phyloP scores from a whole-genome alignment of 2,113 vertebrate genomes.

The Phylloscopus whistleri region DNA sequence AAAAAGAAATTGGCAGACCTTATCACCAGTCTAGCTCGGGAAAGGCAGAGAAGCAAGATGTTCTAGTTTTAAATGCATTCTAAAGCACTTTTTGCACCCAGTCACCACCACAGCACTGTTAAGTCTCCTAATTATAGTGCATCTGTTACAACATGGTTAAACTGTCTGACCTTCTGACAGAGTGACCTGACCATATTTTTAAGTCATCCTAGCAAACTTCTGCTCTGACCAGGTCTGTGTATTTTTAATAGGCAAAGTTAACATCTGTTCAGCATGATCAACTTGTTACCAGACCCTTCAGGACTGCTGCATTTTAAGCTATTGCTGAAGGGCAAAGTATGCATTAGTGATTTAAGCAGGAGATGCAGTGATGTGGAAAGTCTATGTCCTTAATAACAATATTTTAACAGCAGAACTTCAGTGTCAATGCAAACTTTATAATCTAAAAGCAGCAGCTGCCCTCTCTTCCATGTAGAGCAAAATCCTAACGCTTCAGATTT shows the following conservation, averaged over 20 bases:
- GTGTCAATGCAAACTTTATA: background rate
- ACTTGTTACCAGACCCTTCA: background rate
- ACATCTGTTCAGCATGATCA: background rate
- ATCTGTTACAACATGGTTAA: background rate
- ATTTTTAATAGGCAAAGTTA: background rate
- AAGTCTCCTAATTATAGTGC: background rate
- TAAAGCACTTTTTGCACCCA: background rate
- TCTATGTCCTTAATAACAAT: background rate
- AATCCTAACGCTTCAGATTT: background rate
- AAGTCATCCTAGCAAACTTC: background rate
- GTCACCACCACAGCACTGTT: background rate
- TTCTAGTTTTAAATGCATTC: background rate
- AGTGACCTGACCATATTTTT: background rate
- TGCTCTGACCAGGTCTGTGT: background rate
- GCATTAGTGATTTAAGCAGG: background rate
- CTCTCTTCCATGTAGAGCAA: background rate
- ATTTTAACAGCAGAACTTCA: background rate
- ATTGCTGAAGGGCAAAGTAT: conserved; percentile 20
- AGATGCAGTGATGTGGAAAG: background rate
- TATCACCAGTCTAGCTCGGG: background rate
- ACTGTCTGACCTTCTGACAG: background rate
- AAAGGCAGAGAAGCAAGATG: background rate
- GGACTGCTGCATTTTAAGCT: background rate
- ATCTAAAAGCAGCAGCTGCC: background rate
- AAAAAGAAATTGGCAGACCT: background rate